Conservation (phyloP, 2,113 vertebrate genomes). For the Oreochromis tanganicae region DNA sequence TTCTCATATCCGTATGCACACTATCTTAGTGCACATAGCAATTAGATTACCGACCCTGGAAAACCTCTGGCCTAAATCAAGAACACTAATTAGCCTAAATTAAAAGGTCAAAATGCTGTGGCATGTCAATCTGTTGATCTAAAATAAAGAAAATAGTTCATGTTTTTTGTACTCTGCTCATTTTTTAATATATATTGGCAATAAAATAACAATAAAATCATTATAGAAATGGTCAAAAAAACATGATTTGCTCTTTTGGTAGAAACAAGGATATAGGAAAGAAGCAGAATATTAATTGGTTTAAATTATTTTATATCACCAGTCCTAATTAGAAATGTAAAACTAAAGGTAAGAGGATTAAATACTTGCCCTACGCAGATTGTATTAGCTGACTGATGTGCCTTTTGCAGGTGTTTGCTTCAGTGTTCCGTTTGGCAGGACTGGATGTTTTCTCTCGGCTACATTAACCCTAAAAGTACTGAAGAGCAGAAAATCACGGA, state of each 20-base stretch:
- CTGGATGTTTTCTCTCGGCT: constrained; percentile 99
- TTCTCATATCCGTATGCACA: not conserved
- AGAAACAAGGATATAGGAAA: not conserved
- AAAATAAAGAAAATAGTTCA: not conserved
- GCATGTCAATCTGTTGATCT: not conserved
- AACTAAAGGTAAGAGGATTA: not conserved
- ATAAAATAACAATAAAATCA: not conserved
- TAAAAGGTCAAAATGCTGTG: not conserved
- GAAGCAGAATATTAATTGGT: not conserved
- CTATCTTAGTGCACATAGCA: not conserved
- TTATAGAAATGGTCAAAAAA: not conserved
- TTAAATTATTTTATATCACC: not conserved
- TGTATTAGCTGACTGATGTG: not conserved
- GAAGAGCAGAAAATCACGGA: constrained; percentile 97
- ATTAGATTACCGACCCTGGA: not conserved
- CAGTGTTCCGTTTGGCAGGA: constrained; percentile 99
- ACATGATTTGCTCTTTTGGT: not conserved
- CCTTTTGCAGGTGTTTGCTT: constrained; percentile 83
- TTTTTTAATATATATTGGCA: not conserved
- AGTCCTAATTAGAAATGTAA: not conserved
- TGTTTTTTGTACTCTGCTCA: not conserved
- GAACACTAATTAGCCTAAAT: not conserved
- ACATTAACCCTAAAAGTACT: constrained; percentile 93
- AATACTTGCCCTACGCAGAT: not conserved
- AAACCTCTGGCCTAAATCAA: not conserved